Evolutionary conservation across 1,140 invertebrate species (phyloP).

Genomic region (Daktulosphaira vitifoliae): DNA sequence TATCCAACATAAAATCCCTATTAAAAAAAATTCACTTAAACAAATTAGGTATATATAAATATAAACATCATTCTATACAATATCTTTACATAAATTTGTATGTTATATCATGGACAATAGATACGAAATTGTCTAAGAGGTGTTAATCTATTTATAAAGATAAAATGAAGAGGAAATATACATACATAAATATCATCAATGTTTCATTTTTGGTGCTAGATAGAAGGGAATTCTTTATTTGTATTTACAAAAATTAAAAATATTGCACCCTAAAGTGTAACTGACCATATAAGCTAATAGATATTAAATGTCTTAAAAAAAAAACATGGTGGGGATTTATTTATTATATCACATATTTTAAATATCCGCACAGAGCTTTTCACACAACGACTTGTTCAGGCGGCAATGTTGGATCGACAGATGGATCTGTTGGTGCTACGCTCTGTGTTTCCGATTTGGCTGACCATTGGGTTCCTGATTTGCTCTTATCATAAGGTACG

Average conservation of each 20-base stretch:
- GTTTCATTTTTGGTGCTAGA: not conserved
- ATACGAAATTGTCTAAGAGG: not conserved
- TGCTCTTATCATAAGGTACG: constrained; percentile 40
- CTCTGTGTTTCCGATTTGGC: constrained; percentile 37
- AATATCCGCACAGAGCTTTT: constrained; percentile 3
- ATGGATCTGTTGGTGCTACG: constrained; percentile 14
- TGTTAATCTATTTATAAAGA: not conserved
- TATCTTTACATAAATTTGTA: constrained; percentile 10
- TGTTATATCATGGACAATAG: constrained; percentile 19
- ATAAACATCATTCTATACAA: constrained; percentile 26
- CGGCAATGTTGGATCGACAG: constrained; percentile 27
- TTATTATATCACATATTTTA: constrained; percentile 27
- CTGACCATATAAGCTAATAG: constrained; percentile 11
- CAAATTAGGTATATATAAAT: constrained; percentile 30
- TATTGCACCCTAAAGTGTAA: constrained; percentile 20
- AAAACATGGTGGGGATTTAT: constrained; percentile 30
- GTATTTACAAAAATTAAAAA: not conserved
- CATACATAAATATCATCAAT: not conserved
- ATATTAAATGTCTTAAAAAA: constrained; percentile 10
- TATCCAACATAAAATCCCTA: constrained; percentile 1
- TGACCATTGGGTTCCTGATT: constrained; percentile 34
- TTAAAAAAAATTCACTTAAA: constrained; percentile 30
- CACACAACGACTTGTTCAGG: constrained; percentile 31
- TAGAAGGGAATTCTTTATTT: not conserved
- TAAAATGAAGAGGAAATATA: too few species aligned